phyloP scores from a whole-genome alignment of 2,797 vertebrate genomes.

The Gadopsis bispinosus region DNA sequence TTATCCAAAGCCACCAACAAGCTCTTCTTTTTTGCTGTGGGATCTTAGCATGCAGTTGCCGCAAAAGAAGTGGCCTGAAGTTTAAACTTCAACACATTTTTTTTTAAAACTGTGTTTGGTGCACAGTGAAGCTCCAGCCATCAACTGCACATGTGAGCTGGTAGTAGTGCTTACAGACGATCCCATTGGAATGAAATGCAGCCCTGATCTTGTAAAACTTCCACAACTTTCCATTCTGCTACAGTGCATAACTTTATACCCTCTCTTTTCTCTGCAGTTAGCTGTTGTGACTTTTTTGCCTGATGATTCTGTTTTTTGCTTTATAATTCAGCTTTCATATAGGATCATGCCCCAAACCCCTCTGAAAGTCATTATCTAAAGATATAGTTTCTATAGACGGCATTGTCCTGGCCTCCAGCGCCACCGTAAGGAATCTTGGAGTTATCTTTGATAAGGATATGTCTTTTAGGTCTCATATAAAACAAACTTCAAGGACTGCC shows the following conservation, averaged over 20 bases:
- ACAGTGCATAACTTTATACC: neutral
- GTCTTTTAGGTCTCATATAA: no score
- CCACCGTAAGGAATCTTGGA: no score
- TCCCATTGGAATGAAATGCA: conserved; percentile 5
- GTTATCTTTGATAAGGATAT: no score
- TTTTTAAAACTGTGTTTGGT: neutral
- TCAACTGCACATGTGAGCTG: neutral
- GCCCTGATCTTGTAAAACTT: neutral
- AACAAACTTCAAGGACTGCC: no score
- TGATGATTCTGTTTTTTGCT: conserved; percentile 34
- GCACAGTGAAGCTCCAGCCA: neutral
- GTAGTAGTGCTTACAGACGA: neutral
- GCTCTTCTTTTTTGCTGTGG: neutral
- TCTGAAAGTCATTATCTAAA: no score
- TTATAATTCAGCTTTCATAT: conserved; percentile 28
- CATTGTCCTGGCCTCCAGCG: no score
- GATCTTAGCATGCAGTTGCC: neutral
- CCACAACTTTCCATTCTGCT: conserved; percentile 33
- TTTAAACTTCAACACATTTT: neutral
- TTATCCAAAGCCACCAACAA: neutral
- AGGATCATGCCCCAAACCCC: no score
- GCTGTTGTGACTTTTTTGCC: neutral
- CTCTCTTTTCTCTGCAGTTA: conserved; percentile 7
- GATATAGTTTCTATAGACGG: no score
- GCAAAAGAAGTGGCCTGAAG: neutral